Base-by-base conservation (phyloP, 2,113 vertebrate species). In the Probosciger aterrimus region DNA sequence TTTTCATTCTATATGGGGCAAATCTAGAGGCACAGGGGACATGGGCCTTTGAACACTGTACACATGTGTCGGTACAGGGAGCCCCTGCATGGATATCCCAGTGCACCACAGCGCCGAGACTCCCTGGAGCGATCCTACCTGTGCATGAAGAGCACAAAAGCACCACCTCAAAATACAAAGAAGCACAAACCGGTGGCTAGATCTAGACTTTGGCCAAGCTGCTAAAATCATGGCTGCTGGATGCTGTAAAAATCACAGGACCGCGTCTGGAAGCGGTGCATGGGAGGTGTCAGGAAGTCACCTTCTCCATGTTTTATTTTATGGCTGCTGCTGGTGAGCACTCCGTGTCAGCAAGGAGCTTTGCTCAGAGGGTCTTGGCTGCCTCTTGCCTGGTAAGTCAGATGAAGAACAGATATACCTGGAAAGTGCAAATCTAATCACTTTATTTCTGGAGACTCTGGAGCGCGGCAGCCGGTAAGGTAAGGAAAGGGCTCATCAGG, bases 261-360 rank as follows among this genome's bases (percentile, higher is more conserved):
- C 3, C 1, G 0, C 5, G 5, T 33, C 57, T 57, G 67, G 41
- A 82, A 35, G 31, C 18, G 12, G 24, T 3, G 0, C 0, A 0
- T 8, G 35, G 35, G 18, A 31, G 3, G 23, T 16, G 13, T 4
- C 44, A 50, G 49, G 41, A 35, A 41, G 49, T 13, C 2, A 0
- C 44, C 52, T 89, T 62, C 17, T 69, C 22, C 4, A 3, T 53
- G 41, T 28, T 71, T 67, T 4, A 18, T 74, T 52, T 71, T 20
- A 49, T 7, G 4, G 35, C 60, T 65, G 53, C 33, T 82, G 35
- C 49, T 25, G n/a, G 16, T 41, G 69, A 91, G 65, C 2, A 1
- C 37, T 88, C 67, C 20, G 27, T 2, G 0, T 92, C 53, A 70
- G 62, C 76, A 63, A 71, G 46, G 35, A 37, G 44, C n/a, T 92